These are phyloP conservation scores for Galeopsomyia nigrocyanea DNA, from an alignment of 2,888 invertebrate genomes.

Conservation along the genomic window DNA sequence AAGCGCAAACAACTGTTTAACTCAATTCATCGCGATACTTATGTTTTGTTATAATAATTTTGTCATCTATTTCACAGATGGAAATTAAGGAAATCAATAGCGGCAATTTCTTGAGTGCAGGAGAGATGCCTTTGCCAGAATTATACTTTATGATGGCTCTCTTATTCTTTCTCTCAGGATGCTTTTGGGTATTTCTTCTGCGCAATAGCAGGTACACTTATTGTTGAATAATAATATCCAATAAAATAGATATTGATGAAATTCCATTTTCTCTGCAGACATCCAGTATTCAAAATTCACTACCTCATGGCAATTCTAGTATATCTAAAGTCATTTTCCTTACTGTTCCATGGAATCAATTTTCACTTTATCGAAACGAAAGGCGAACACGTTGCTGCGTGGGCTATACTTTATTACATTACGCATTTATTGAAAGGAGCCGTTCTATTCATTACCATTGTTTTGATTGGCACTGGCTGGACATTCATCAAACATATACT, in stretches of 20 bases:
- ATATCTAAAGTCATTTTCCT: constrained; percentile 89
- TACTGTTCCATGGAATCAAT: constrained; percentile 95
- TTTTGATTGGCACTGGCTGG: constrained; percentile 98
- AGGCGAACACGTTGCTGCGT: constrained; percentile 95
- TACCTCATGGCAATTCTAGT: constrained; percentile 96
- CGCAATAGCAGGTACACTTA: constrained; percentile 78
- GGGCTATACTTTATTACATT: constrained; percentile 97
- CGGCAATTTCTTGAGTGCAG: constrained; percentile 92
- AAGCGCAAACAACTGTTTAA: constrained; percentile 12
- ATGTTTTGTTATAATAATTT: constrained; percentile 11
- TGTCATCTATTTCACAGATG: constrained; percentile 72
- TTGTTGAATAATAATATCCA: neutral
- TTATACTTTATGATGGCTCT: constrained; percentile 93
- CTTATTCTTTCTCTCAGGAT: constrained; percentile 89
- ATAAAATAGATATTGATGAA: constrained; percentile 19
- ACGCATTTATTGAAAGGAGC: constrained; percentile 97
- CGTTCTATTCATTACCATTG: constrained; percentile 94
- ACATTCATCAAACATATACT: constrained; percentile 98
- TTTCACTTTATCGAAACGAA: constrained; percentile 93
- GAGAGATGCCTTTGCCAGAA: constrained; percentile 95
- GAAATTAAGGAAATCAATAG: constrained; percentile 89
- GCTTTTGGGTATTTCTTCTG: constrained; percentile 92
- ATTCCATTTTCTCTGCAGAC: constrained; percentile 69
- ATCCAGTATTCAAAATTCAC: constrained; percentile 94
- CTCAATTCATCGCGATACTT: neutral